Evolutionary conservation across 2,888 invertebrate genomes (phyloP).

Genomic region (Xylota sylvarum): DNA sequence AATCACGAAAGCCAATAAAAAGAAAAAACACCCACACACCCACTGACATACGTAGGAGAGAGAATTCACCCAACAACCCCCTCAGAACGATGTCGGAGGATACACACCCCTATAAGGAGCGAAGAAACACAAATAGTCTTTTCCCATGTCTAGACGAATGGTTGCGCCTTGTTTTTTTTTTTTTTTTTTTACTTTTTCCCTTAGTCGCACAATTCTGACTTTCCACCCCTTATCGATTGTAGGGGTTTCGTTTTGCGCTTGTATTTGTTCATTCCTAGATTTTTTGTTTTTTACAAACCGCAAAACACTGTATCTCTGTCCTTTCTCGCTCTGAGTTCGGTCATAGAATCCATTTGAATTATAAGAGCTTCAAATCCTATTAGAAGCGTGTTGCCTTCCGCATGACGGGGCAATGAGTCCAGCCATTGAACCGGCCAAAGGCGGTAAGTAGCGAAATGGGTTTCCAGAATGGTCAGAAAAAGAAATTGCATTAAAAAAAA

Average conservation of each 20-base stretch:
- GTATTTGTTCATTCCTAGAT: conserved; percentile 41
- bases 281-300: conserved; percentile 64
- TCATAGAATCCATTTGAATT: conserved; percentile 71
- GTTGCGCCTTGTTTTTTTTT: conserved; percentile 58
- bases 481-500: conserved; percentile 50
- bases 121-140: conserved; percentile 48
- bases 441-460: conserved; percentile 58
- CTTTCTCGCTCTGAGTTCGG: not conserved
- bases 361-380: conserved; percentile 75
- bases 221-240: conserved; percentile 5
- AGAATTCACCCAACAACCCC: conserved; percentile 6
- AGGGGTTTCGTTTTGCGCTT: not conserved
- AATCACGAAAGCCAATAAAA: conserved; percentile 69
- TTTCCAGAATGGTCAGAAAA: conserved; percentile 39
- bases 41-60: not conserved
- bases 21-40: not conserved
- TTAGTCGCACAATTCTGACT: not conserved
- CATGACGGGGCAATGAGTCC: conserved; percentile 70
- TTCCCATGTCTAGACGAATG: conserved; percentile 73
- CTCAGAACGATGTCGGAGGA: not conserved
- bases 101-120: conserved; percentile 20
- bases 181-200: conserved; percentile 11
- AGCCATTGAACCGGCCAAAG: conserved; percentile 70
- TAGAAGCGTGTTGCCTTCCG: conserved; percentile 64
- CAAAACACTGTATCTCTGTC: conserved; percentile 19